Evolutionary conservation across 1,140 invertebrate genomes (phyloP).

Genomic region (Drosophila simulans): DNA sequence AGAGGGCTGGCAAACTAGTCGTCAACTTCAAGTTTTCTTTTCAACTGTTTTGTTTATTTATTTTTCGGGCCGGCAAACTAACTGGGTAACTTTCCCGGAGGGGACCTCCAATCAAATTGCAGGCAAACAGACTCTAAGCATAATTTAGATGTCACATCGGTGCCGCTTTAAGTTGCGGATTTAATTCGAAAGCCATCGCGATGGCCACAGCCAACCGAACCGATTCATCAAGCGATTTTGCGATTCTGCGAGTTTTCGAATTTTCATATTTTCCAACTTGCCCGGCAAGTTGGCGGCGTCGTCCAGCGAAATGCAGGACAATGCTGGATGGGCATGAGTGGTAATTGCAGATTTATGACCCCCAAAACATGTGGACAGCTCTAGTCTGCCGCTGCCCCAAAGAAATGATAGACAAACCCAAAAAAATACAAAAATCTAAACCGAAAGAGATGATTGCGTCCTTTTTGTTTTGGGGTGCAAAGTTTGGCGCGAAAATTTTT

Average conservation of each 20-base stretch:
- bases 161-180: constrained; percentile 48
- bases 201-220: constrained; percentile 8
- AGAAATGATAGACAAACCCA: too few relatives aligned
- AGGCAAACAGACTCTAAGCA: constrained; percentile 52
- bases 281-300: constrained; percentile 43
- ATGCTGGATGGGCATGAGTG: constrained; percentile 49
- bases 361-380: constrained; percentile 69
- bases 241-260: constrained; percentile 6
- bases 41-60: constrained; percentile 56
- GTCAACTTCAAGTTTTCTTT: constrained; percentile 56
- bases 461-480: constrained; percentile 18
- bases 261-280: constrained; percentile 28
- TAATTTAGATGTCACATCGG: constrained; percentile 67
- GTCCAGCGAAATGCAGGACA: constrained; percentile 8
- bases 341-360: constrained; percentile 76
- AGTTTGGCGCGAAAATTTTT: constrained; percentile 54
- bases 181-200: constrained; percentile 31
- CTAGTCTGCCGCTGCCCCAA: constrained; percentile 23
- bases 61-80: constrained; percentile 51
- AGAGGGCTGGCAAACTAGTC: constrained; percentile 11
- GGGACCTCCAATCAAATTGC: constrained; percentile 64
- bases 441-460: constrained; percentile 7
- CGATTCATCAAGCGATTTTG: constrained; percentile 46
- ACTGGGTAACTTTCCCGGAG: constrained; percentile 37
- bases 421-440: constrained; percentile 3